A percentile compares a stretch with the other conserved stretches of the same genome.
These are phyloP conservation scores for Eupsittula cactorum DNA, from an alignment of 2,113 vertebrate genomes.

Conservation along the genomic window DNA sequence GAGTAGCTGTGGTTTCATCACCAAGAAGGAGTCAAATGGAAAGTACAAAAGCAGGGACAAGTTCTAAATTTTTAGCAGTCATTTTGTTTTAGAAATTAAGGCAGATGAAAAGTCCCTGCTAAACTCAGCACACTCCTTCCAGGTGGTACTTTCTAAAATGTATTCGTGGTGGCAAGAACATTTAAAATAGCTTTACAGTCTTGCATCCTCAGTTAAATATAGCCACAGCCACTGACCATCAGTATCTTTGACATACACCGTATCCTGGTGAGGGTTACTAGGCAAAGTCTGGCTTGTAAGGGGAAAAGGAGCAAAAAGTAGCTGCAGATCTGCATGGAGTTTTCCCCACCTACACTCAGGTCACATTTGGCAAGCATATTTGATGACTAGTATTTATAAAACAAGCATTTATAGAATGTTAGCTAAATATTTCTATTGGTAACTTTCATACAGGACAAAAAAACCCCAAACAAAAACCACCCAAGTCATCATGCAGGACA, in stretches of 20 bases:
- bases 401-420: neutral
- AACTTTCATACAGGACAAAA: neutral
- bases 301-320: neutral
- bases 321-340: neutral
- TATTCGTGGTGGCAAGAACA: slow-evolving; percentile 9
- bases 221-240: neutral
- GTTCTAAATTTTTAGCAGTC: slow-evolving; percentile 2
- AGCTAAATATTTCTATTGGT: neutral
- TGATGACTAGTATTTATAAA: neutral
- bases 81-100: slow-evolving; percentile 35
- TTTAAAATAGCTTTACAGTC: slow-evolving; percentile 28
- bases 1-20: slow-evolving; percentile 61
- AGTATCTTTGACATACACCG: neutral
- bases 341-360: neutral
- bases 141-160: slow-evolving; percentile 68
- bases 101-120: slow-evolving; percentile 17
- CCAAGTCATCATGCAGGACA: neutral
- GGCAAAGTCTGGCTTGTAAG: neutral
- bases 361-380: neutral
- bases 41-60: slow-evolving; percentile 22
- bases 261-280: neutral
- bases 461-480: rapidly evolving
- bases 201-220: neutral
- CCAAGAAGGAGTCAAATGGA: slow-evolving; percentile 36
- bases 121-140: neutral